Evolutionary conservation across 1,140 invertebrate genomes (phyloP), one percentile per base, ranked within the genome.

Genomic region (Ephestia elutella): DNA sequence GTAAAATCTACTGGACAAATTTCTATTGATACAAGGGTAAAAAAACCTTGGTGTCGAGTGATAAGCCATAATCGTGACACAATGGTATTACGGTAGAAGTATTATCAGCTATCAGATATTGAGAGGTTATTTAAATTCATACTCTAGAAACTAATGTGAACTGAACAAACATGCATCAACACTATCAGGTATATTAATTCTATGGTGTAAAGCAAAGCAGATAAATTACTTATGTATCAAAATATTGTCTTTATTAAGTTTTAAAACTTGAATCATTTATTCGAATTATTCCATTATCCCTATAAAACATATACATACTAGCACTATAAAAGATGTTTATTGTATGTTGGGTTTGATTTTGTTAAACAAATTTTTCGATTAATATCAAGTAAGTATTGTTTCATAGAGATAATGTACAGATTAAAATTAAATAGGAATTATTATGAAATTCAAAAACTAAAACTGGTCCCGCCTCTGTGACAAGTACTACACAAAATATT

Each of bases 211-310:
- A 44, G 38, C 30, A 59, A 59, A 30, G 7, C 21, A 54, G 19
- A 30, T 19, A 53, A 49, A 49, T 8, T 54, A n/a, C n/a, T 54
- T 54, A n/a, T 30, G 9, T 21, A 21, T 49, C 54, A 56, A 56
- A 56, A 18, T 32, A 18, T 56, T 56, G 18, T 56, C 28, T 21
- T 54, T 54, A 30, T 54, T 54, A 54, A 1, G 10, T 54, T 32
- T 17, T 32, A 54, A 54, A 32, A 44, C 13, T n/a, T 44, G 13
- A n/a, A 44, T 38, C 11, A 38, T 44, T 17, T 17, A 44, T 44
- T 44, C 13, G 21, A 53, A 53, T 53, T n/a, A 25, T 53, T 25
- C 5, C 10, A 50, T 20, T 53, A 53, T 53, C 50, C n/a, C 50
- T 13, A 53, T 20, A 53, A 11, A 25, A 53, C 50, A 53, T 10